phyloP scores from a whole-genome alignment of 1,140 invertebrate species.

The Ceratina calcarata region DNA sequence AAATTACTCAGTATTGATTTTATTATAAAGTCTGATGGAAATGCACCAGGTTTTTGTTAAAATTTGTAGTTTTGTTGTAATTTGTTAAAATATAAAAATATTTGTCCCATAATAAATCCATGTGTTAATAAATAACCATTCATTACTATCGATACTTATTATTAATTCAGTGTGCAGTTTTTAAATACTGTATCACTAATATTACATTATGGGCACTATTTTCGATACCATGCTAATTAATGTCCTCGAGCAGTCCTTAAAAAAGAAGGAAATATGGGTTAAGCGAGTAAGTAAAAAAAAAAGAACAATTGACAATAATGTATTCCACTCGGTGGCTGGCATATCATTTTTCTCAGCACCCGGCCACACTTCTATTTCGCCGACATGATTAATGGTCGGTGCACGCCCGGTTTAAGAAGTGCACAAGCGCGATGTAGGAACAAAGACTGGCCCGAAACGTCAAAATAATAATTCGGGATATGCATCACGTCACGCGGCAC shows the following conservation, averaged over 20 bases:
- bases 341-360: constrained; percentile 72
- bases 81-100: no score
- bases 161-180: no score
- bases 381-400: constrained; percentile 70
- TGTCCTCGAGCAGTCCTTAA: constrained; percentile 21
- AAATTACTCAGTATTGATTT: no score
- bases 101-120: no score
- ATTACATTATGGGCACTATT: no score
- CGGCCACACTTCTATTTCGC: constrained; percentile 65
- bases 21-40: no score
- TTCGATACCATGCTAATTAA: constrained; percentile 44
- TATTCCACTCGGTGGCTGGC: constrained; percentile 44
- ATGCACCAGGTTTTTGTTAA: no score
- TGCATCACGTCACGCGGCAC: constrained; percentile 57
- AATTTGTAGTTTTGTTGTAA: no score
- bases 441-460: constrained; percentile 63
- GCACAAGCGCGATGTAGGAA: constrained; percentile 49
- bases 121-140: no score
- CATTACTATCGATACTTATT: no score
- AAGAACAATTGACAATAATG: constrained; percentile 68
- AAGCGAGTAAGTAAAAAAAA: constrained; percentile 1
- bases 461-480: constrained; percentile 72
- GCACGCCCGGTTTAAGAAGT: constrained; percentile 33
- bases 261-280: background rate
- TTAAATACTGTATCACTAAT: no score